Evolutionary conservation across 2,888 invertebrate species (phyloP).

Genomic region (Drosophila trichaetosa): DNA sequence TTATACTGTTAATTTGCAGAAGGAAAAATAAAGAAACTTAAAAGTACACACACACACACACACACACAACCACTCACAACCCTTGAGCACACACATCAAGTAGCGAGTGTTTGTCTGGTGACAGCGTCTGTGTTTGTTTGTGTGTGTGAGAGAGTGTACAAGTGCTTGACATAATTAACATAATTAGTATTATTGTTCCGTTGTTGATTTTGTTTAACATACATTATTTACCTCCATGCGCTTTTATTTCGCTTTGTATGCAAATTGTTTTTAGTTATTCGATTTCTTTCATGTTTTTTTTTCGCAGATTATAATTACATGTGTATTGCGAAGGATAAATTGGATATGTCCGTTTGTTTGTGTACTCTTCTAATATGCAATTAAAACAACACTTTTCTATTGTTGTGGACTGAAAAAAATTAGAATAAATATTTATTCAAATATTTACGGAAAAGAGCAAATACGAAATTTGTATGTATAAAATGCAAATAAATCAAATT

Average conservation of each 20-base stretch:
- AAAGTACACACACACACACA: constrained; percentile 33
- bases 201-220: constrained; percentile 77
- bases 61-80: constrained; percentile 7
- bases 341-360: neutral
- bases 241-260: constrained; percentile 68
- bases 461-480: neutral
- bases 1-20: constrained; percentile 66
- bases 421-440: constrained; percentile 11
- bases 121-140: constrained; percentile 14
- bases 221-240: constrained; percentile 48
- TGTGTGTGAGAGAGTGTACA: constrained; percentile 22
- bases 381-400: constrained; percentile 18
- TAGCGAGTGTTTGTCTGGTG: constrained; percentile 44
- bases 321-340: neutral
- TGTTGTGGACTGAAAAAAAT: neutral
- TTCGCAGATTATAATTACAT: constrained; percentile 11
- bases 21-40: constrained; percentile 39
- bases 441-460: neutral
- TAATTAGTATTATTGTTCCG: constrained; percentile 77
- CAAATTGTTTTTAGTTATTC: constrained; percentile 60
- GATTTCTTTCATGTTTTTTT: constrained; percentile 26
- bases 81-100: constrained; percentile 6
- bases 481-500: neutral
- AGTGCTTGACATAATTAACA: constrained; percentile 70
- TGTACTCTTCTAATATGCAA: constrained; percentile 15